Percentiles rank a stretch among this genome's conserved stretches.
phyloP scores from a whole-genome alignment of 2,113 vertebrate species.

The Toxostoma redivivum region DNA sequence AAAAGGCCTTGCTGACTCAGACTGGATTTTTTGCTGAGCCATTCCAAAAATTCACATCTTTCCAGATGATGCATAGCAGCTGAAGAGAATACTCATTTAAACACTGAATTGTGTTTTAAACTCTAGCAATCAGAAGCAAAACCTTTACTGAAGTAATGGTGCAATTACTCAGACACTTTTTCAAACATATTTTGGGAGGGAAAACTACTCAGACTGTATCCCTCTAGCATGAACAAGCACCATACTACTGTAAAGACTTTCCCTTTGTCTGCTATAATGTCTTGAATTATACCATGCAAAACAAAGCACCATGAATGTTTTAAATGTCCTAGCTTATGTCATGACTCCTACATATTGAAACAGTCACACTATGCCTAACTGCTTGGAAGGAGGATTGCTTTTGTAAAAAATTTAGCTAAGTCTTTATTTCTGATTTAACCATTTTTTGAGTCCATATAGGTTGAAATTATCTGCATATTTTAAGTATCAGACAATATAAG shows the following conservation, averaged over 20 bases:
- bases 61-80: neutral
- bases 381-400: neutral
- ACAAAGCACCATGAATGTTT: neutral
- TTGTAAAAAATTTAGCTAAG: neutral
- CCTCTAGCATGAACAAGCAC: neutral
- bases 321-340: constrained; percentile 35
- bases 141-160: neutral
- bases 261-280: neutral
- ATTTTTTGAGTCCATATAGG: neutral
- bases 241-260: neutral
- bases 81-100: neutral
- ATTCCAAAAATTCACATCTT: neutral
- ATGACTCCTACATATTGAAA: neutral
- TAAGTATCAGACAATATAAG: neutral
- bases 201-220: neutral
- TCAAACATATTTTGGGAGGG: neutral
- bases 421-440: neutral
- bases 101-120: neutral
- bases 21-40: neutral
- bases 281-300: neutral
- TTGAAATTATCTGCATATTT: neutral
- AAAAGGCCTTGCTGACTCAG: neutral
- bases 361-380: neutral
- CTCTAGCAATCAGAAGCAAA: neutral
- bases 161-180: neutral